These are phyloP conservation scores for Aurelia coerulea DNA, from an alignment of 30 jellyfish, hydroid and myxozoan species.

Conservation along the genomic window DNA sequence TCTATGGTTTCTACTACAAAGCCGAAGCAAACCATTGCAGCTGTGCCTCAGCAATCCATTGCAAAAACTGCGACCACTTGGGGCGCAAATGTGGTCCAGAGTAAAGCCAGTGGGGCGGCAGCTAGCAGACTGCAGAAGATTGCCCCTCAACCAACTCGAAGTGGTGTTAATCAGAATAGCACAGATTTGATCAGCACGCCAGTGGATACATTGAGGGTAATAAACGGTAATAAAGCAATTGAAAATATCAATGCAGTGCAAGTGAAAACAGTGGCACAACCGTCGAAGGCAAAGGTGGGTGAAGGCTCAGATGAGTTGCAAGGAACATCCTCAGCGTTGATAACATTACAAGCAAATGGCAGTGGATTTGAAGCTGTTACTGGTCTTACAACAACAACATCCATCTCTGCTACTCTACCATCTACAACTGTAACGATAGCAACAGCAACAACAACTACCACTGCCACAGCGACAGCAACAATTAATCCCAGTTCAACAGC, in stretches of 20 bases:
- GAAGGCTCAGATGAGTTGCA: no score
- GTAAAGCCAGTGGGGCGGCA: not conserved
- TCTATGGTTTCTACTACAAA: slow-evolving; percentile 20
- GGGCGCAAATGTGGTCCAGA: not conserved
- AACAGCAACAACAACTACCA: not conserved
- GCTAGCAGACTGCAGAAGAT: slow-evolving; percentile 40
- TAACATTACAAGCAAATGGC: no score
- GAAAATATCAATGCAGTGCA: no score
- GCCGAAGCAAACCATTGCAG: slow-evolving; percentile 6
- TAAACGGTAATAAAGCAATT: no score
- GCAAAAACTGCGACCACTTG: not conserved
- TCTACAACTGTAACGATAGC: not conserved
- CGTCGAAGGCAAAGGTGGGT: no score
- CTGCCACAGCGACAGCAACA: slow-evolving; percentile 7
- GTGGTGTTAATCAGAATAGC: not conserved
- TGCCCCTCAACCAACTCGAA: slow-evolving; percentile 30
- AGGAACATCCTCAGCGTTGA: no score
- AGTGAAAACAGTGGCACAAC: no score
- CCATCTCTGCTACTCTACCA: no score
- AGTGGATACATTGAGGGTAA: no score
- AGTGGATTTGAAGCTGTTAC: no score
- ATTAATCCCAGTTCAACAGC: not conserved
- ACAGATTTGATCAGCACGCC: not conserved
- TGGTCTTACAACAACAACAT: no score
- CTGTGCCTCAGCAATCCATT: not conserved